Conservation (phyloP, 2,888 invertebrate species). For the Platypus cylindrus region DNA sequence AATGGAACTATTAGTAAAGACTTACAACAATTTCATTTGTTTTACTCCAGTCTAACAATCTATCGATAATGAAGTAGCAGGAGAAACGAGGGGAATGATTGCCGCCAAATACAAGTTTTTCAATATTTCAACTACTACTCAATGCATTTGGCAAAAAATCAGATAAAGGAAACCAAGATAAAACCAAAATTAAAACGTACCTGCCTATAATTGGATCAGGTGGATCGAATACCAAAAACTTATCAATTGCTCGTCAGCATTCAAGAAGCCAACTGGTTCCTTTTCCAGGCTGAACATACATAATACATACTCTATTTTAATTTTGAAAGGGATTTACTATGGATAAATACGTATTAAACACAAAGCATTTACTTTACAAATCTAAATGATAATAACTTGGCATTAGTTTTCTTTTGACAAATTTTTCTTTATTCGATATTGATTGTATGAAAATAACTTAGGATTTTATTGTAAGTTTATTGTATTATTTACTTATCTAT, state of each 20-base stretch:
- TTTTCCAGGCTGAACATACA: conserved; percentile 9
- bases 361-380: too few relatives aligned
- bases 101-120: too few relatives aligned
- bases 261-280: conserved; percentile 15
- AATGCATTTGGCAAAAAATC: too few relatives aligned
- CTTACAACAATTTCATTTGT: conserved; percentile 4
- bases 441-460: too few relatives aligned
- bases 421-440: too few relatives aligned
- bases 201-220: conserved; percentile 45
- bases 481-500: too few relatives aligned
- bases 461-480: too few relatives aligned
- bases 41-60: conserved; percentile 1
- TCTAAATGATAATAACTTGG: too few relatives aligned
- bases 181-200: conserved; percentile 16
- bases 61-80: too few relatives aligned
- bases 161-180: background rate
- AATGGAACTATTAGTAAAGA: conserved; percentile 11
- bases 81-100: background rate
- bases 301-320: conserved; percentile 7
- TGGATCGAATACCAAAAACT: conserved; percentile 47
- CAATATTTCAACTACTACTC: too few relatives aligned
- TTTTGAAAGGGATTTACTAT: conserved; percentile 6
- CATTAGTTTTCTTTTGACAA: too few relatives aligned
- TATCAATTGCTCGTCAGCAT: conserved; percentile 48
- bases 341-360: too few relatives aligned